phyloP scores from a whole-genome alignment of 2,888 invertebrate genomes.

The Agriopis aurantiaria region DNA sequence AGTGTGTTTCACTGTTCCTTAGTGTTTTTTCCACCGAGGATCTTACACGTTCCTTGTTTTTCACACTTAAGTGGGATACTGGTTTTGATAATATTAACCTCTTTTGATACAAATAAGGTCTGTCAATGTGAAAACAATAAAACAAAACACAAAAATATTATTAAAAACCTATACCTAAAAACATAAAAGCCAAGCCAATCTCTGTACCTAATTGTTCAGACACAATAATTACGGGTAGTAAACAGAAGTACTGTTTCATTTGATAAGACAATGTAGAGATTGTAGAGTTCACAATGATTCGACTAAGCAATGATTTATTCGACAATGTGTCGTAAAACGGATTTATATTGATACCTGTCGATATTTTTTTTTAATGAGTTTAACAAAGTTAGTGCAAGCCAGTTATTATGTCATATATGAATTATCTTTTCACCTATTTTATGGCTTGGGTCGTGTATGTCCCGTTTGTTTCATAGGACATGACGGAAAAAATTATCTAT shows the following conservation, averaged over 20 bases:
- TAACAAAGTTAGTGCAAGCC: conserved; percentile 36
- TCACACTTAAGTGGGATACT: background rate
- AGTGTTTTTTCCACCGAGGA: background rate
- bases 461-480: too few relatives aligned
- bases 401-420: background rate
- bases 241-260: background rate
- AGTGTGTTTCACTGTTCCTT: too few relatives aligned
- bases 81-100: conserved; percentile 7
- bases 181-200: too few relatives aligned
- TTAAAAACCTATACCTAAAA: too few relatives aligned
- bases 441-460: too few relatives aligned
- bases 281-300: conserved; percentile 22
- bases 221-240: background rate
- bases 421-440: background rate
- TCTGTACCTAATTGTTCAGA: too few relatives aligned
- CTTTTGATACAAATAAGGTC: background rate
- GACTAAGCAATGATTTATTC: conserved; percentile 35
- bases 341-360: conserved; percentile 27
- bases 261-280: conserved; percentile 8
- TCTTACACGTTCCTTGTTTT: background rate
- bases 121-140: background rate
- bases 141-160: too few relatives aligned
- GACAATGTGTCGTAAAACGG: conserved; percentile 45
- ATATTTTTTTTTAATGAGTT: conserved; percentile 6
- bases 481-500: too few relatives aligned